phyloP scores from a whole-genome alignment of 1,140 invertebrate genomes.

The Drosophila pallidifrons region DNA sequence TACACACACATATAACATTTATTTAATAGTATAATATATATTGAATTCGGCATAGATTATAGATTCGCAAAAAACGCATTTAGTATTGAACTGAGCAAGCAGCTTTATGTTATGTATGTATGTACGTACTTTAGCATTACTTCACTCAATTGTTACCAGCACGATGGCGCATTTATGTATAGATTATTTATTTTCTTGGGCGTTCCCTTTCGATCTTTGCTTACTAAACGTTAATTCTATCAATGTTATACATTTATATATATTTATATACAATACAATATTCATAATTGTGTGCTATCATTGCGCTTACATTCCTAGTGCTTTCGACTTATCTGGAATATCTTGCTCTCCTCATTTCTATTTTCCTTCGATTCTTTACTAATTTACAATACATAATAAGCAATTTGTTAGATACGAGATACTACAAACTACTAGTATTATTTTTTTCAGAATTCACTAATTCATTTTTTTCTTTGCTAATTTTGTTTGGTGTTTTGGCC shows the following conservation, averaged over 20 bases:
- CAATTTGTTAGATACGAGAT: conserved; percentile 53
- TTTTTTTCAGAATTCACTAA: conserved; percentile 65
- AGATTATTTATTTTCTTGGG: conserved; percentile 7
- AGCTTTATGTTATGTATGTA: conserved; percentile 32
- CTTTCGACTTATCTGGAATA: conserved; percentile 53
- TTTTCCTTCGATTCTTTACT: conserved; percentile 36
- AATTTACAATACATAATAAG: conserved; percentile 69
- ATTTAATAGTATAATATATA: conserved; percentile 71
- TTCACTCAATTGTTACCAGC: conserved; percentile 24
- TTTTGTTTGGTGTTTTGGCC: conserved; percentile 52
- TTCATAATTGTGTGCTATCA: conserved; percentile 61
- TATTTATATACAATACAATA: conserved; percentile 71
- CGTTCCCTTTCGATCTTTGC: conserved; percentile 20
- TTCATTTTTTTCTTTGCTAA: conserved; percentile 62
- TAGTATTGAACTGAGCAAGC: conserved; percentile 49
- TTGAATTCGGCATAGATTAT: conserved; percentile 72
- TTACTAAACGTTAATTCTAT: conserved; percentile 57
- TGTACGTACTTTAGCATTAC: conserved; percentile 33
- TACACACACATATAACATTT: conserved; percentile 80
- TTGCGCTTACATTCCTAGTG: conserved; percentile 55
- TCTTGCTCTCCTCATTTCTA: conserved; percentile 29
- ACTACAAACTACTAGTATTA: conserved; percentile 69
- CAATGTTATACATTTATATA: conserved; percentile 80
- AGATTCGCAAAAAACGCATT: conserved; percentile 72
- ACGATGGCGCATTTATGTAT: conserved; percentile 12